Conservation (phyloP, 2,113 vertebrate genomes). For the Hepsetus odoe region DNA sequence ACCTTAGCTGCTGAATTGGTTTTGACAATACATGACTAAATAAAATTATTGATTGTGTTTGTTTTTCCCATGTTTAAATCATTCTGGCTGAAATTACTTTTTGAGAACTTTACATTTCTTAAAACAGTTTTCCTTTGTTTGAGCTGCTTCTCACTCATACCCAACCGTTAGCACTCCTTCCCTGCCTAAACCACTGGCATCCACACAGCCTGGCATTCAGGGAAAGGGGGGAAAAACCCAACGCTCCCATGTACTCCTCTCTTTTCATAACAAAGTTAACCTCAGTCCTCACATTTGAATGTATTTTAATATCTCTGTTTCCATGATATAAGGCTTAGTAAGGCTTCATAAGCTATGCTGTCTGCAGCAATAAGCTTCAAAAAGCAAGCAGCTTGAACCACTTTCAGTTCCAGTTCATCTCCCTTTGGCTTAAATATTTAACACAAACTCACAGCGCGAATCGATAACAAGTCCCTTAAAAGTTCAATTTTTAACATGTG, state of each 20-base stretch:
- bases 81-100: too few species aligned
- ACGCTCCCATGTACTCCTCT: not conserved
- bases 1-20: too few species aligned
- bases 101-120: too few species aligned
- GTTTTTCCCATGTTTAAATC: too few species aligned
- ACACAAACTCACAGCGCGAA: not conserved
- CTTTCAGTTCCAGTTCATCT: not conserved
- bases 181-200: not conserved
- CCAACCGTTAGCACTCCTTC: not conserved
- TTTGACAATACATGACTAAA: too few species aligned
- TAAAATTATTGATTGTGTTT: too few species aligned
- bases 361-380: conserved; percentile 5
- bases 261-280: not conserved
- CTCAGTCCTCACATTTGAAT: conserved; percentile 10
- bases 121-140: too few species aligned
- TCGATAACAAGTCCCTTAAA: not conserved
- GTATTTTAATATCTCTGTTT: conserved; percentile 18
- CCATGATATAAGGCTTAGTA: conserved; percentile 18
- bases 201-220: not conserved
- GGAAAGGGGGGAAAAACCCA: not conserved
- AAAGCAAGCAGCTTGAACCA: not conserved
- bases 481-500: not conserved
- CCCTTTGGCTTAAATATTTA: not conserved
- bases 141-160: too few species aligned
- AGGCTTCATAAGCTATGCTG: not conserved